phyloP scores from a whole-genome alignment of 2,888 invertebrate genomes.

The Perizoma affinitatum region DNA sequence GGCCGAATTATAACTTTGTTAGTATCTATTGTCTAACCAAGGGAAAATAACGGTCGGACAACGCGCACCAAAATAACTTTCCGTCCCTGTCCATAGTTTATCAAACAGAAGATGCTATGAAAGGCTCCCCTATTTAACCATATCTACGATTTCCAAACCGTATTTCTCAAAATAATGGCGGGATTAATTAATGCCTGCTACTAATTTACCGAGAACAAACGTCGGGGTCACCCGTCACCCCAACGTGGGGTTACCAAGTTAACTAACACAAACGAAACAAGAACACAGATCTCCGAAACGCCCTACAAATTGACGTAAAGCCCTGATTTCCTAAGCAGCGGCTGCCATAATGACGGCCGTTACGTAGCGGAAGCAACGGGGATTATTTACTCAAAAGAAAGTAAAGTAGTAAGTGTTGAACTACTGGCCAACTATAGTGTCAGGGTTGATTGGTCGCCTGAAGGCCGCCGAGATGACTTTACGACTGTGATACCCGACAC shows the following conservation, averaged over 20 bases:
- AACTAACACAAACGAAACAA: slow-evolving; percentile 10
- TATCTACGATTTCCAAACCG: slow-evolving; percentile 7
- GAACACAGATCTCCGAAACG: slow-evolving; percentile 25
- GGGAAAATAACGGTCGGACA: too few species aligned
- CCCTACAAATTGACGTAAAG: slow-evolving; percentile 28
- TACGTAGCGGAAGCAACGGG: background rate
- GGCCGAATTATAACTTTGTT: too few species aligned
- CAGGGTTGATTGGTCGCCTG: too few species aligned
- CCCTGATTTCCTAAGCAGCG: background rate
- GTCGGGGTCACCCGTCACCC: slow-evolving; percentile 8
- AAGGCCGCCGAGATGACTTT: too few species aligned
- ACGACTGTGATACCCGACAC: too few species aligned
- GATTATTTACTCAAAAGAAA: too few species aligned
- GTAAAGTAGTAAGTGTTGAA: too few species aligned
- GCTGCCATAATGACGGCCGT: background rate
- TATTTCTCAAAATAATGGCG: slow-evolving; percentile 13
- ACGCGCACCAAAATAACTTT: too few species aligned
- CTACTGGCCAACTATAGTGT: too few species aligned
- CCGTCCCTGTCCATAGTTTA: too few species aligned
- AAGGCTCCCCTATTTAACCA: background rate
- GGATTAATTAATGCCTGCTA: slow-evolving; percentile 1
- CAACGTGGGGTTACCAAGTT: too few species aligned
- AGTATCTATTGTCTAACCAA: too few species aligned
- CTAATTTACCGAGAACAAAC: slow-evolving; percentile 13
- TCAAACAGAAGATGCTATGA: background rate